Percentiles rank a stretch among this genome's conserved stretches.
Conservation (phyloP, 2,888 invertebrate genomes). For the Noctua fimbriata region DNA sequence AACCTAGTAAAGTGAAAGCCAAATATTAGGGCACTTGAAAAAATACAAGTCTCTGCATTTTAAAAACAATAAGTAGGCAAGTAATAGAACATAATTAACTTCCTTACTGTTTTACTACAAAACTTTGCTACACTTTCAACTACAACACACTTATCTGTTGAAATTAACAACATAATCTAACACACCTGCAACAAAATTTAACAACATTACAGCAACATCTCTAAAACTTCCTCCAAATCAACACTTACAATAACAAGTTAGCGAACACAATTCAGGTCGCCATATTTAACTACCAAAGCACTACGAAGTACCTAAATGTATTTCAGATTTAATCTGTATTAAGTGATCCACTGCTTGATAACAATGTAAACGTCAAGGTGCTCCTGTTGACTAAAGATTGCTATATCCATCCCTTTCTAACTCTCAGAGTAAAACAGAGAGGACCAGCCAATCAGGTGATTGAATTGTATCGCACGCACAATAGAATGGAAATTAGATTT, state of each 20-base stretch:
- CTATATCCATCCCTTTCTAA: constrained; percentile 32
- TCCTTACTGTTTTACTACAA: not conserved
- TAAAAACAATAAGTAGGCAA: not conserved
- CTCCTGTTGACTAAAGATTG: constrained; percentile 47
- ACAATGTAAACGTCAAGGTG: constrained; percentile 60
- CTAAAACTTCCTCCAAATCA: not conserved
- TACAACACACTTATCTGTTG: not conserved
- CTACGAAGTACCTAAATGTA: constrained; percentile 52
- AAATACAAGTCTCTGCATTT: not conserved
- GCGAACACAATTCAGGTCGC: constrained; percentile 37
- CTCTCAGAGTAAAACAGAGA: constrained; percentile 39
- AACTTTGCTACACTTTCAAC: not conserved
- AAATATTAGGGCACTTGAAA: not conserved
- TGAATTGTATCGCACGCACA: constrained; percentile 65
- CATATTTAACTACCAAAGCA: constrained; percentile 56
- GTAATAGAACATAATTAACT: not conserved
- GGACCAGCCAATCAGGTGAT: constrained; percentile 65
- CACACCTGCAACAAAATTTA: not conserved
- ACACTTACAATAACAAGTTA: constrained; percentile 36
- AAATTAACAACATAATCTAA: not conserved
- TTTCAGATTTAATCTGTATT: constrained; percentile 62
- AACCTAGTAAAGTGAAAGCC: not conserved
- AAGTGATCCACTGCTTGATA: constrained; percentile 60
- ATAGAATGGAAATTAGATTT: constrained; percentile 67
- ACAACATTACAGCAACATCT: not conserved